Base-by-base conservation (phyloP, 2,113 vertebrate genomes). In the Conger conger region DNA sequence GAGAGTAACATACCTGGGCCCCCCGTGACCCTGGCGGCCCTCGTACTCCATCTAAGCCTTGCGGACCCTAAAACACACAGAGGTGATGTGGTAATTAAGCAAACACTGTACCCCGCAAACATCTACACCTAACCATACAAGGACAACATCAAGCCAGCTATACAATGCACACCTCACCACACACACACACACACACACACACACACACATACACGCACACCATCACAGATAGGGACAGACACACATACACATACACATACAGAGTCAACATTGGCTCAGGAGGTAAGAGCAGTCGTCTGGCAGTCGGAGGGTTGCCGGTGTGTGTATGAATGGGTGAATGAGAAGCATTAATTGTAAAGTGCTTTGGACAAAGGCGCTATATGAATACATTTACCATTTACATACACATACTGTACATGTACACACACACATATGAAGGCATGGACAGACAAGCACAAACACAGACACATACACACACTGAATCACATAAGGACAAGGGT, bases 11-110 rank as follows among this genome's bases (percentile, higher is more conserved):
- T 87, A 98, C 97, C 91, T 96, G 96, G 0, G 3, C 63, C 36
- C 97, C 97, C 84, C 94, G 87, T 15, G 83, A 90, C 78, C 97
- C 97, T 0, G 93, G 91, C 84, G 92, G 82, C 27, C 96, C 97
- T 0, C 93, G 91, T 33, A 93, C 92, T 81, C 97, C 97, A 84
- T 97, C 94, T 81, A 96, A 84, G 54, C 97, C 97, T 45, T 91
- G 94, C 0, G 96, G 94, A 40, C 97, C 97, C 97, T 98, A 82
- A 78, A 54, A 82, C 85, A 83, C 40, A 88, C 38, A 88, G 6
- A 42, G 23, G 4, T 5, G 18, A 63, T 63, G 57, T 18, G 11
- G 57, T 36, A 85, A 80, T 40, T 84, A 36, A 68, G 60, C 27
- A 68, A 33, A 73, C 30, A 45, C 57, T 23, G 57, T 27, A 63